These are phyloP conservation scores for Ophonus ardosiacus DNA, from an alignment of 2,888 invertebrate genomes.

Conservation along the genomic window DNA sequence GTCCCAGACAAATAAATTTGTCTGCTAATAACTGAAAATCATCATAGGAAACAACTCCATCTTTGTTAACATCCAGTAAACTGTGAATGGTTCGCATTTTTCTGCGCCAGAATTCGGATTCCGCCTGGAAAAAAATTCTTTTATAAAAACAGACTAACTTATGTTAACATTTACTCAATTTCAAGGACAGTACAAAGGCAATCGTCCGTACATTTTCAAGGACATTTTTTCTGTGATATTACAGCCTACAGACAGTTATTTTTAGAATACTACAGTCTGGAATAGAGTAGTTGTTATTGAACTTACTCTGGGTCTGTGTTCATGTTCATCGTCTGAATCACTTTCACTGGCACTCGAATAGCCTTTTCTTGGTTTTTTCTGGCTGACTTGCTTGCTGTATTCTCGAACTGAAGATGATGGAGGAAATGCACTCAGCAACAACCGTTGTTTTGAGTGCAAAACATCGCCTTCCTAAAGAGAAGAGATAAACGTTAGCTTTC, in stretches of 20 bases:
- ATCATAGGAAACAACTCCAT: conserved; percentile 89
- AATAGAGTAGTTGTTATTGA: neutral
- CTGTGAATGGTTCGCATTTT: conserved; percentile 92
- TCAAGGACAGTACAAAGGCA: too few species aligned
- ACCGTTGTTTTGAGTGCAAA: neutral
- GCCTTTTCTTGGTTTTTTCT: conserved; percentile 47
- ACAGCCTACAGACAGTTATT: neutral
- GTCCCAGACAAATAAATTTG: conserved; percentile 86
- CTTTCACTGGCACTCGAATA: conserved; percentile 57
- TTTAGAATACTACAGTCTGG: neutral
- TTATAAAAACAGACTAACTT: neutral
- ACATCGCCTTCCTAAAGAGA: conserved; percentile 25
- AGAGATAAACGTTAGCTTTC: neutral
- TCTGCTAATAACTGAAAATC: conserved; percentile 87
- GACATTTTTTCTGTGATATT: neutral
- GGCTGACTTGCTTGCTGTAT: conserved; percentile 47
- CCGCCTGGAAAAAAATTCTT: conserved; percentile 74
- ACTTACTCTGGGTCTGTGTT: conserved; percentile 54
- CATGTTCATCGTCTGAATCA: conserved; percentile 56
- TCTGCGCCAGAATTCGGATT: conserved; percentile 86
- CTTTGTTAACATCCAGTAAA: conserved; percentile 90
- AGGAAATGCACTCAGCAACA: neutral
- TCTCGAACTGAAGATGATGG: neutral
- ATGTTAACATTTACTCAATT: too few species aligned
- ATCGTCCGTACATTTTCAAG: neutral